These are phyloP conservation scores for Sorex fumeus DNA, from an alignment of 2,113 vertebrate genomes.

Conservation along the genomic window DNA sequence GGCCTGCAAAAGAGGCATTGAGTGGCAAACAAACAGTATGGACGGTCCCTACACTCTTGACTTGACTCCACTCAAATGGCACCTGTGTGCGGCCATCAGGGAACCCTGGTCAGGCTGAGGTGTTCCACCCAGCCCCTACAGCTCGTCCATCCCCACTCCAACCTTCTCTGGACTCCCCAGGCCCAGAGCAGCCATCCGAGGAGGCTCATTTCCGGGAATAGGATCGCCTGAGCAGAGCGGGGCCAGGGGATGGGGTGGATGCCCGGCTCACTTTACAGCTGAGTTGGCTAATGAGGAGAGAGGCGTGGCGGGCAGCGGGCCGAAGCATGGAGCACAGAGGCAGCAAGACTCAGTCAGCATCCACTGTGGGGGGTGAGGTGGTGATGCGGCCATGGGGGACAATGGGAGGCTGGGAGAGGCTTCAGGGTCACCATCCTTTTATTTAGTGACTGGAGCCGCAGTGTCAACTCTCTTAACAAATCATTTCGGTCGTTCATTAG, in stretches of 20 bases:
- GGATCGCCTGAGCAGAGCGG: fast-evolving
- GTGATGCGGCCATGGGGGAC: background rate
- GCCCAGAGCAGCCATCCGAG: background rate
- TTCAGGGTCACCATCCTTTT: background rate
- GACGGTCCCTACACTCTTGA: background rate
- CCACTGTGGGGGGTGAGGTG: background rate
- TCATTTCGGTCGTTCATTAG: no score
- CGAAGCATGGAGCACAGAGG: background rate
- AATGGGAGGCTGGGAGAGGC: background rate
- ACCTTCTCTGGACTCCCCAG: background rate
- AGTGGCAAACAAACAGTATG: no score
- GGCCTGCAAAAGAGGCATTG: no score
- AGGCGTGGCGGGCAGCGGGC: no score
- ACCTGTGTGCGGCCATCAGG: background rate
- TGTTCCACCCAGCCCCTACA: background rate
- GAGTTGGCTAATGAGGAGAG: background rate
- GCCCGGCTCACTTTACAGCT: background rate
- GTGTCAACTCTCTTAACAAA: background rate
- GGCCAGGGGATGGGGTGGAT: background rate
- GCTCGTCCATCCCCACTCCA: background rate
- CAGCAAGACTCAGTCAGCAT: background rate
- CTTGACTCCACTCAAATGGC: background rate
- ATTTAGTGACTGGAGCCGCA: constrained; percentile 33
- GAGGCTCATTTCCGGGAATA: background rate
- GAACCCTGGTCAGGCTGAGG: background rate